phyloP scores from a whole-genome alignment of 2,113 vertebrate genomes.

The Enhydra lutris region DNA sequence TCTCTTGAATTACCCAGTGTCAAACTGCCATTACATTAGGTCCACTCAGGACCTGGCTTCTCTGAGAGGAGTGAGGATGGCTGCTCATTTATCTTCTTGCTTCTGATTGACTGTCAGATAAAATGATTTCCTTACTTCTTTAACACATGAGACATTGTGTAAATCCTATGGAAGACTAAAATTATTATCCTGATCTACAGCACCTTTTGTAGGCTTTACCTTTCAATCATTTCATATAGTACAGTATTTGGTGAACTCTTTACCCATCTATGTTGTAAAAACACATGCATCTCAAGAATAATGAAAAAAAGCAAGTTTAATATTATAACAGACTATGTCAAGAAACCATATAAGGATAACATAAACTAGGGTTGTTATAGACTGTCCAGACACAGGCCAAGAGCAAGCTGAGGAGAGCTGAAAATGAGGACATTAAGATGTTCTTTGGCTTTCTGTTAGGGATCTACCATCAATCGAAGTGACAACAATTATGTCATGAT shows the following conservation, averaged over 20 bases:
- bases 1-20: fast-evolving
- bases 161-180: neutral
- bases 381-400: neutral
- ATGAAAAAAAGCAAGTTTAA: neutral
- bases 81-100: neutral
- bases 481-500: neutral
- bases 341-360: neutral
- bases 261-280: neutral
- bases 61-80: neutral
- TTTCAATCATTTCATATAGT: neutral
- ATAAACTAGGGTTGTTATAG: neutral
- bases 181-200: neutral
- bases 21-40: fast-evolving
- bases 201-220: neutral
- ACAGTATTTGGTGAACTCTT: neutral
- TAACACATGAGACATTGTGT: neutral
- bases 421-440: neutral
- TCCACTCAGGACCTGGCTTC: neutral
- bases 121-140: neutral
- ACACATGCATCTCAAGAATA: neutral
- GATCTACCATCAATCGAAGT: neutral
- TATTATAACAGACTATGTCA: neutral
- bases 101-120: neutral
- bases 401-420: neutral
- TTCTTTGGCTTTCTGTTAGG: neutral